A percentile compares a stretch with the other conserved stretches of the same genome.
Conservation (phyloP, 2,888 invertebrate genomes). For the Pogonocherus hispidulus region DNA sequence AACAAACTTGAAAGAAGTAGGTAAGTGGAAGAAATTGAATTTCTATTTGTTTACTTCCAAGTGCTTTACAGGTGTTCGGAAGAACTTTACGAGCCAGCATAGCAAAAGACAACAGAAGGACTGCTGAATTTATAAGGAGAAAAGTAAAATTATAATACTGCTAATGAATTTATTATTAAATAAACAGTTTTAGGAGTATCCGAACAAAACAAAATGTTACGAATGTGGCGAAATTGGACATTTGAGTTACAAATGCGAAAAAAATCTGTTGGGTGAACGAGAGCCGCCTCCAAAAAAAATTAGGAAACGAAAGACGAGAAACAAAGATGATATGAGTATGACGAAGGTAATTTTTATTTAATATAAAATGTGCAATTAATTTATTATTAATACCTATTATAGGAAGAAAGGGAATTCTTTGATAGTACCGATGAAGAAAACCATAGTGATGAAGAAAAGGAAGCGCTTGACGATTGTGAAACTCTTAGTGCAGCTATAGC, state of each 20-base stretch:
- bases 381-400: constrained; percentile 15
- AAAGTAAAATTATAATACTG: constrained; percentile 54
- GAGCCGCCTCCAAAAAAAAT: constrained; percentile 76
- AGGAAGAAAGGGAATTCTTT: constrained; percentile 59
- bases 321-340: constrained; percentile 35
- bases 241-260: constrained; percentile 79
- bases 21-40: not conserved
- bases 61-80: constrained; percentile 76
- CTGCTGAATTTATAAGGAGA: constrained; percentile 79
- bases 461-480: constrained; percentile 68
- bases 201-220: constrained; percentile 81
- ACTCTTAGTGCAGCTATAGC: constrained; percentile 78
- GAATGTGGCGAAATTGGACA: constrained; percentile 83
- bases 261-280: constrained; percentile 79
- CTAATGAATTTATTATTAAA: constrained; percentile 16
- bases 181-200: constrained; percentile 70
- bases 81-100: constrained; percentile 79
- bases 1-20: constrained; percentile 75
- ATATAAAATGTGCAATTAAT: not conserved
- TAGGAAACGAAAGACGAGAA: constrained; percentile 62
- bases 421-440: constrained; percentile 61
- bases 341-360: constrained; percentile 48
- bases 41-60: not conserved
- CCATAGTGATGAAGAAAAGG: constrained; percentile 61
- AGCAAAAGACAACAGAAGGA: constrained; percentile 82